Base-by-base conservation (phyloP, 2,888 invertebrate genomes). In the Diabrotica balteata region DNA sequence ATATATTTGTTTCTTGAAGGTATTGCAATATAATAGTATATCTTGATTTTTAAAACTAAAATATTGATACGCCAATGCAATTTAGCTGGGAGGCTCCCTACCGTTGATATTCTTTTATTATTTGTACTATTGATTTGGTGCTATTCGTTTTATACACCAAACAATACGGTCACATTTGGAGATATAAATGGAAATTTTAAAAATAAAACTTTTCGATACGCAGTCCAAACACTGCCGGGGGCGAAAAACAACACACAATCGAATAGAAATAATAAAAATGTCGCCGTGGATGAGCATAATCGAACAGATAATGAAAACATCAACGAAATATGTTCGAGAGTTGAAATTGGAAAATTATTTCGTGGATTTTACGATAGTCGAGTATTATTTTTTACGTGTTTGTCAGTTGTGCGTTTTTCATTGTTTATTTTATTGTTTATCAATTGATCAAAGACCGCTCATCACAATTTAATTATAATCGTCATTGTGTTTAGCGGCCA, bases 251-350 rank as follows among this genome's bases (percentile, higher is more conserved):
- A 64, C 58, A 64, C 44, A 52, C 17, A 22, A 64, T 64, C 64
- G 58, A 46, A 64, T 64, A 52, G 64, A 63, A 64, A 64, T 64
- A 64, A 64, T 64, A 64, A 64, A 57, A 64, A 64, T 64, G 64
- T 64, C 64, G 51, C 58, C 50, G 17, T 52, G 64, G 64, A 51
- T 52, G 64, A 51, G 45, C 52, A 64, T 64, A 64, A 52, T 59
- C 64, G 45, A 59, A 64, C 51, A n/a, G 52, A 64, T 64, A 64
- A 64, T 64, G 64, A 50, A 64, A 64, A 64, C 58, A 64, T 64
- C 17, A 64, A 58, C 58, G 64, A 64, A 58, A 64, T 46, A 59
- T 64, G 64, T 57, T 57, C 32, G 47, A 17, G 11, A 44, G 43
- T 43, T 43, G 43, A 54, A 54, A 57, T 57, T 52, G 52, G 45